Percentiles rank a stretch among this genome's conserved stretches.
These are phyloP conservation scores for Heliconius melpomene DNA, from an alignment of 1,140 invertebrate species.

Conservation along the genomic window DNA sequence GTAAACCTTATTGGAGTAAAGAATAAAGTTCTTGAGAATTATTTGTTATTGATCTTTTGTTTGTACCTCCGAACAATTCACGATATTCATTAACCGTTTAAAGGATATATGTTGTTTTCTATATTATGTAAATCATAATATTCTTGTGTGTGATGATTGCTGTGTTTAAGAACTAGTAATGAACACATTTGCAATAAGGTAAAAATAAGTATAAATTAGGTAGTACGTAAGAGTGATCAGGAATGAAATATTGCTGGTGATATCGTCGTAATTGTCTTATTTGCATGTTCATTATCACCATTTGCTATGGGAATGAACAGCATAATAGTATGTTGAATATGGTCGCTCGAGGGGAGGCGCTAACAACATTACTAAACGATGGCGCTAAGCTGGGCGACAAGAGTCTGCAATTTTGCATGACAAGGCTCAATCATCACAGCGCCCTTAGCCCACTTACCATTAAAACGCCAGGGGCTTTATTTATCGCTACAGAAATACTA, in stretches of 20 bases:
- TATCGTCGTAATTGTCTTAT: conserved; percentile 12
- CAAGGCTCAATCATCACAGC: conserved; percentile 49
- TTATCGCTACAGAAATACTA: conserved; percentile 26
- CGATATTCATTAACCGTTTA: conserved; percentile 53
- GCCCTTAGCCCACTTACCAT: conserved; percentile 12
- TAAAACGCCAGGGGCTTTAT: conserved; percentile 21
- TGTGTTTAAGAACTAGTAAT: not conserved
- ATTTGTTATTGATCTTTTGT: conserved; percentile 58
- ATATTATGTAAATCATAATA: conserved; percentile 18
- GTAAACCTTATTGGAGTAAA: conserved; percentile 64
- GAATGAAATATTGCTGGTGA: not conserved
- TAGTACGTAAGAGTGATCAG: not conserved
- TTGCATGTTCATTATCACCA: conserved; percentile 19
- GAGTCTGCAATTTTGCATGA: conserved; percentile 52
- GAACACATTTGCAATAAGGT: not conserved
- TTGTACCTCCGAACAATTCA: conserved; percentile 47
- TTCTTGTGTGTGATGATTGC: not conserved
- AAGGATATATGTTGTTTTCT: conserved; percentile 45
- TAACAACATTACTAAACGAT: conserved; percentile 26
- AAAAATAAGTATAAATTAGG: not conserved
- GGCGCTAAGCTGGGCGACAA: conserved; percentile 4
- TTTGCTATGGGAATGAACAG: conserved; percentile 17
- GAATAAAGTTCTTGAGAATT: conserved; percentile 60
- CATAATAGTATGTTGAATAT: conserved; percentile 1
- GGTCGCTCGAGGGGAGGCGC: conserved; percentile 21